These are phyloP conservation scores for Cololabis saira DNA, from an alignment of 2,113 vertebrate species.

Conservation along the genomic window DNA sequence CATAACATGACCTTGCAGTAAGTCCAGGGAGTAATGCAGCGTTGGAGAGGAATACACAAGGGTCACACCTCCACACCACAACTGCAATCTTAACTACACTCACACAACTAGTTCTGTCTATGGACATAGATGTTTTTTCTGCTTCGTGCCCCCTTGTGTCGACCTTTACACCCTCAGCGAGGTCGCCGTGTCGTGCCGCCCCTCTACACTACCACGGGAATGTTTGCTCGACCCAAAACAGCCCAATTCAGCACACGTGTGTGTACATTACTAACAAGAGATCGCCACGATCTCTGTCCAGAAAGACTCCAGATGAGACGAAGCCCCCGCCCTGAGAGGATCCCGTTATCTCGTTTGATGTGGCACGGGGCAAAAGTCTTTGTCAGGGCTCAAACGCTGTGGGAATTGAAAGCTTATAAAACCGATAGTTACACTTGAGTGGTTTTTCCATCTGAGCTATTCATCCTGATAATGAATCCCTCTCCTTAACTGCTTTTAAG, in stretches of 20 bases:
- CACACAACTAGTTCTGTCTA: not conserved
- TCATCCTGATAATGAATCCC: no score
- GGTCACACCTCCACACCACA: no score
- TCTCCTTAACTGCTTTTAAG: no score
- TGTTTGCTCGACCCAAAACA: constrained; percentile 43
- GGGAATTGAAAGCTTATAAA: no score
- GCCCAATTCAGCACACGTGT: constrained; percentile 18
- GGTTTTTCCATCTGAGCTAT: no score
- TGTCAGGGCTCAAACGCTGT: no score
- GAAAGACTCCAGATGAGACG: constrained; percentile 17
- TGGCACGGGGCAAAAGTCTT: no score
- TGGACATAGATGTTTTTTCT: not conserved
- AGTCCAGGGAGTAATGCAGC: no score
- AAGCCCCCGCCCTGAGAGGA: constrained; percentile 1
- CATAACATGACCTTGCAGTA: not conserved
- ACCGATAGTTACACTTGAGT: no score
- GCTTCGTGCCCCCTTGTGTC: constrained; percentile 13
- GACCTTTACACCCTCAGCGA: constrained; percentile 43
- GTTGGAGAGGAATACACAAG: no score
- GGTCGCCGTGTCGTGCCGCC: constrained; percentile 20
- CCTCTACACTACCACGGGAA: constrained; percentile 42
- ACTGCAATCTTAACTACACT: not conserved
- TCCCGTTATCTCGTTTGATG: no score
- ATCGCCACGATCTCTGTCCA: constrained; percentile 1
- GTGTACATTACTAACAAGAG: constrained; percentile 24